Base-by-base conservation (phyloP, 2,888 invertebrate genomes). In the Carabus problematicus region DNA sequence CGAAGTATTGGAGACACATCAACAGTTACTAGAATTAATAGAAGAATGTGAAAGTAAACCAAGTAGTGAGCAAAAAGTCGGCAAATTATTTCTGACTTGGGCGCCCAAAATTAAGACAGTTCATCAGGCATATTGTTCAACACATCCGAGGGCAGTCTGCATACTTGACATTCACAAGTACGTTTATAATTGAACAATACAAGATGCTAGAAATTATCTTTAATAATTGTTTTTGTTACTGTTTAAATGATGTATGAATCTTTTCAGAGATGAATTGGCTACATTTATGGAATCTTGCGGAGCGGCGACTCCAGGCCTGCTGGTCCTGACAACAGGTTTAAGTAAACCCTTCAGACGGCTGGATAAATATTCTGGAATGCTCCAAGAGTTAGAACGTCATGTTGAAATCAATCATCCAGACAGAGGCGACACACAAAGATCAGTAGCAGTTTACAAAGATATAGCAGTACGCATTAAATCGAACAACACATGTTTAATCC, bases 401-500 rank as follows among this genome's bases (percentile, higher is more conserved):
- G 93, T 98, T 64, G 97, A 97, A 81, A 97, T 97, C 80, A 92
- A 91, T 73, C 97, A 99, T 82, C 89, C 93, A 0, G 99, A 99
- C 81, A 87, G 98, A 73, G 98, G 98, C 0, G 98, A 99, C 79
- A 95, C 97, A 0, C 98, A 98, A 81, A 87, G 98, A 73, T 96
- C 98, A 52, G 93, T 96, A 72, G 91, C 91, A 74, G 94, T 98
- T 43, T 99, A 94, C 80, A 94, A 96, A 81, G 97, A 98, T 77
- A 92, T 99, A 77, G 92, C 95, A 75, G 96, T 96, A 83, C 87
- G 89, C 83, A 70, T 71, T 58, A 70, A 63, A 14, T 8, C 18
- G 7, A 40, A 42, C 3, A 29, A 29, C 29, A 29, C 29, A 29
- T n/a, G 29, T 47, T 39, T 29, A 43, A 29, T 29, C 2, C 29